These are phyloP conservation scores for Heliconius hermathena DNA, from an alignment of 1,140 invertebrate genomes.

Conservation along the genomic window DNA sequence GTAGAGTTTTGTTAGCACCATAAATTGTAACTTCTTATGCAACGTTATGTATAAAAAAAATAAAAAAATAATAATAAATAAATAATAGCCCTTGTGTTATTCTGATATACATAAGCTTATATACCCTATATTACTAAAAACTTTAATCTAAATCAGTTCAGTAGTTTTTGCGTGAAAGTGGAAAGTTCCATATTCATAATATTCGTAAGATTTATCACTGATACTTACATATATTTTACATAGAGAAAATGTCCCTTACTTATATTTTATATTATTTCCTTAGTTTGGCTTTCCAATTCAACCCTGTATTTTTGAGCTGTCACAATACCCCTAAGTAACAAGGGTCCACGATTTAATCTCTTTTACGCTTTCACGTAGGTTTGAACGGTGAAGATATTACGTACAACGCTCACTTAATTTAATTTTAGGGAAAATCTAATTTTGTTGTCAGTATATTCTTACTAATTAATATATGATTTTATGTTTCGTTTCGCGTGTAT, in stretches of 20 bases:
- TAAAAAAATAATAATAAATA: too few relatives aligned
- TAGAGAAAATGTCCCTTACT: not conserved
- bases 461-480: too few relatives aligned
- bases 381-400: conserved; percentile 4
- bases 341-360: conserved; percentile 34
- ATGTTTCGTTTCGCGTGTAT: too few relatives aligned
- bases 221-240: too few relatives aligned
- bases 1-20: not conserved
- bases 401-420: not conserved
- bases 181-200: too few relatives aligned
- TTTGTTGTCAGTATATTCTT: not conserved
- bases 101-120: too few relatives aligned
- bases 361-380: conserved; percentile 27
- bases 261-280: not conserved
- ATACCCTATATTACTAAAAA: too few relatives aligned
- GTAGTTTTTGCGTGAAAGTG: too few relatives aligned
- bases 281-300: not conserved
- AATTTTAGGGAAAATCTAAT: conserved; percentile 9
- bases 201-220: too few relatives aligned
- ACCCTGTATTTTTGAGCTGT: conserved; percentile 28
- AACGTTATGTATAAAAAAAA: too few relatives aligned
- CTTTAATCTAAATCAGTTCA: too few relatives aligned
- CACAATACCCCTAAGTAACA: conserved; percentile 27
- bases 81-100: too few relatives aligned
- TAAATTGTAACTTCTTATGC: not conserved